Percentiles rank a stretch among this genome's conserved stretches.
Conservation (phyloP, 2,113 vertebrate species). For the Pterocles gutturalis region DNA sequence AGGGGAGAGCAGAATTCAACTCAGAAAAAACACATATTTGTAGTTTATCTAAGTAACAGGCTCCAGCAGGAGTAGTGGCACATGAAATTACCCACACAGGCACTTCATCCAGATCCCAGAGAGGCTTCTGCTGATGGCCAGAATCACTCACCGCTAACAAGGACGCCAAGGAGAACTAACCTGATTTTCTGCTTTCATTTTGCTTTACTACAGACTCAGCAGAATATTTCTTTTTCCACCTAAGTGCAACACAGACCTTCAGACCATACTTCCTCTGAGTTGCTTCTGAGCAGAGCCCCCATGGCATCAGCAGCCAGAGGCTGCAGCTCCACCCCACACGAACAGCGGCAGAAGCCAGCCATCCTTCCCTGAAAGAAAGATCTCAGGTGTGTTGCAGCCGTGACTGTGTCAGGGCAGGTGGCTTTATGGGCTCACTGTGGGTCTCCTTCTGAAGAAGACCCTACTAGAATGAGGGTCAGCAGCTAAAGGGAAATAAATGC, state of each 20-base stretch:
- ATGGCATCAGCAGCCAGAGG: background rate
- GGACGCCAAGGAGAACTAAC: background rate
- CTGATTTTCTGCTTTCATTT: background rate
- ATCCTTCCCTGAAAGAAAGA: background rate
- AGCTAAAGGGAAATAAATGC: background rate
- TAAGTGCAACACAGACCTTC: background rate
- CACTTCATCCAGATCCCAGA: background rate
- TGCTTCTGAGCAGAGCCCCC: background rate
- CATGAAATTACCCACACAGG: background rate
- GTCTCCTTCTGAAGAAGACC: background rate
- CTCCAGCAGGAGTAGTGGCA: background rate
- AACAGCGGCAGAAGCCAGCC: background rate
- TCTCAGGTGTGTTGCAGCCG: background rate
- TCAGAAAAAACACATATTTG: rapidly evolving
- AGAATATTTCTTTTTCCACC: background rate
- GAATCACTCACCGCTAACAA: background rate
- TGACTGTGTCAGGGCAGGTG: background rate
- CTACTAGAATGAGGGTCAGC: background rate
- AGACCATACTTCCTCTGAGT: background rate
- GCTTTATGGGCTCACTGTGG: background rate
- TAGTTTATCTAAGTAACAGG: background rate
- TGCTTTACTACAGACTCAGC: background rate
- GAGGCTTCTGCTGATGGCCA: background rate
- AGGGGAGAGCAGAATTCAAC: background rate
- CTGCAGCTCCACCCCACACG: background rate